A percentile compares a stretch with the other conserved stretches of the same genome.
Conservation (phyloP, 1,140 invertebrate genomes). For the Helicorthomorpha holstii region DNA sequence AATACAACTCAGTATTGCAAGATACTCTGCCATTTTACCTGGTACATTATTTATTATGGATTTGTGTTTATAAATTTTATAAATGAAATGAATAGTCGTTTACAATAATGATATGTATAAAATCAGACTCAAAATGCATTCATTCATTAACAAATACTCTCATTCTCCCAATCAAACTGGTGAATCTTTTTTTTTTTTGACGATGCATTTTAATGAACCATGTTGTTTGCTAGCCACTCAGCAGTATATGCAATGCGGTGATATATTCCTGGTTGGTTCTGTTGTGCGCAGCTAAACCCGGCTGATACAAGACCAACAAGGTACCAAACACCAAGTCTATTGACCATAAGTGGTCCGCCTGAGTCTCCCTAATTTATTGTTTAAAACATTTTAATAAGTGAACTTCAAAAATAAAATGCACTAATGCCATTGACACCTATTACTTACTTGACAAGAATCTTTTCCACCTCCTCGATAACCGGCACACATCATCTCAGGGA, state of each 20-base stretch:
- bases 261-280: constrained; percentile 83
- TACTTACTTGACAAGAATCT: constrained; percentile 53
- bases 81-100: too few relatives aligned
- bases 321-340: constrained; percentile 67
- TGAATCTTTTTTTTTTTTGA: too few relatives aligned
- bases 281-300: constrained; percentile 78
- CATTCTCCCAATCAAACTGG: too few relatives aligned
- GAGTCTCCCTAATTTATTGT: constrained; percentile 48
- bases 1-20: too few relatives aligned
- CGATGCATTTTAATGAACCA: not conserved
- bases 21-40: too few relatives aligned
- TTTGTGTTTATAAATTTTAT: too few relatives aligned
- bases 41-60: too few relatives aligned
- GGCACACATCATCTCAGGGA: constrained; percentile 93
- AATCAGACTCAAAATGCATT: too few relatives aligned
- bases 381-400: not conserved
- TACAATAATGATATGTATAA: too few relatives aligned
- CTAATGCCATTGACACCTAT: too few relatives aligned
- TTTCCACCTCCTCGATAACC: constrained; percentile 80
- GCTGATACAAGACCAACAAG: constrained; percentile 81
- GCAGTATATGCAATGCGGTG: constrained; percentile 83
- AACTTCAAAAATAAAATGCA: not conserved
- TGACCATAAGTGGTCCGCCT: constrained; percentile 74
- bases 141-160: too few relatives aligned
- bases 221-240: constrained; percentile 80